A percentile compares a stretch with the other conserved stretches of the same genome.
Conservation (phyloP, 2,797 vertebrate genomes). For the Tarsius wallacei region DNA sequence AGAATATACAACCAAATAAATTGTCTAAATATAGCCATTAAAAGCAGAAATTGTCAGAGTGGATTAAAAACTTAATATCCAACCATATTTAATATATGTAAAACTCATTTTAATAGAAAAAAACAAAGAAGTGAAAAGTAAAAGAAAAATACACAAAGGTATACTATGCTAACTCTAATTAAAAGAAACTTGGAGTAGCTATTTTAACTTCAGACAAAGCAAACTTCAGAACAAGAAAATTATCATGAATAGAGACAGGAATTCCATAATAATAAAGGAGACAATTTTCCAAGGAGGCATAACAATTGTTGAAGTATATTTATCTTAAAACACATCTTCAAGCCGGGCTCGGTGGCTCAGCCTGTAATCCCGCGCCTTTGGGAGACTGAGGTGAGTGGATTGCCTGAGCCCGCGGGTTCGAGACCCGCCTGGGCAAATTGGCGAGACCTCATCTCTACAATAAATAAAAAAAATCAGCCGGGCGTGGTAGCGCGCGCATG, state of each 20-base stretch:
- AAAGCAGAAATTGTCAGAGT: not conserved
- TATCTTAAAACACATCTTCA: not conserved
- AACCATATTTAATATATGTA: not conserved
- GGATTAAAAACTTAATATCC: not conserved
- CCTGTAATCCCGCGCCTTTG: not conserved
- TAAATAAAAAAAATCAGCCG: not conserved
- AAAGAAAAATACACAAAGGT: not conserved
- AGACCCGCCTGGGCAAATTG: not conserved
- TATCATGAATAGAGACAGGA: not conserved
- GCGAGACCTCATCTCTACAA: not conserved
- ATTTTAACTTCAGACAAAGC: not conserved
- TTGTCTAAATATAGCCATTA: not conserved
- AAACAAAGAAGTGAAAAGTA: not conserved
- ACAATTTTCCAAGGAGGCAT: not conserved
- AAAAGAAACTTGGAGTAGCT: not conserved
- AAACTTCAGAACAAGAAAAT: not conserved
- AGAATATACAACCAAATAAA: not conserved
- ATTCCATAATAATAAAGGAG: not conserved
- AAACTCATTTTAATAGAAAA: not conserved
- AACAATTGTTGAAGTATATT: not conserved
- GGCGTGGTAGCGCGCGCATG: not conserved
- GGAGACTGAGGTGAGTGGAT: not conserved
- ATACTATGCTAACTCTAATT: not conserved
- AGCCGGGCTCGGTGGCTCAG: too few relatives aligned
- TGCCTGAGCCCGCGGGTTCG: not conserved